phyloP scores from a whole-genome alignment of 2,888 invertebrate genomes.

The Drosophila kambysellisi region DNA sequence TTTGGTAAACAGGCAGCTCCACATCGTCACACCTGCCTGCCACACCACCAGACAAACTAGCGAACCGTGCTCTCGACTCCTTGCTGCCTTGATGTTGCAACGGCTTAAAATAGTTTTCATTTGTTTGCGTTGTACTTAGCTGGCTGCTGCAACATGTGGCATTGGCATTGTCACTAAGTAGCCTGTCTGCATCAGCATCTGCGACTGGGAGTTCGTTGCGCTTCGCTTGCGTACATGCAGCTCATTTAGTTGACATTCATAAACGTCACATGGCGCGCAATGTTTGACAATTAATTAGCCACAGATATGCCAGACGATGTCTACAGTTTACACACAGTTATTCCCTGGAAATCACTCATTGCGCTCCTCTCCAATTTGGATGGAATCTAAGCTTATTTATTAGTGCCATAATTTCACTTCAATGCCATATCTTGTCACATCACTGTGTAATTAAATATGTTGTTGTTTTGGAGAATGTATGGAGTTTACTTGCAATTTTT shows the following conservation, averaged over 20 bases:
- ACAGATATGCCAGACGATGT: conserved; percentile 52
- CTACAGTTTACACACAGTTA: conserved; percentile 10
- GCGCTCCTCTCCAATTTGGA: conserved; percentile 30
- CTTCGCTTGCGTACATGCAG: conserved; percentile 74
- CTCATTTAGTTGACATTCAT: conserved; percentile 81
- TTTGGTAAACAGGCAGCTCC: conserved; percentile 72
- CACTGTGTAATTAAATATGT: neutral
- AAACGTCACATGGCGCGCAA: conserved; percentile 80
- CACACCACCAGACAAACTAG: conserved; percentile 8
- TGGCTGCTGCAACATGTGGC: conserved; percentile 73
- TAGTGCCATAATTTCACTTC: conserved; percentile 34
- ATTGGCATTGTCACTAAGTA: conserved; percentile 79
- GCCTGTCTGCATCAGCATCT: conserved; percentile 71
- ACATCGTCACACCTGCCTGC: conserved; percentile 73
- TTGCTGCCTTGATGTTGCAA: conserved; percentile 36
- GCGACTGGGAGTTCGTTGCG: conserved; percentile 57
- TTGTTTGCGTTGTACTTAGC: conserved; percentile 67
- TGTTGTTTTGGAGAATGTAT: neutral
- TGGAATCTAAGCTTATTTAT: conserved; percentile 50
- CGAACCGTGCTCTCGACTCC: conserved; percentile 14
- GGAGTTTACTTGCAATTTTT: neutral
- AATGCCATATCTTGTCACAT: conserved; percentile 12
- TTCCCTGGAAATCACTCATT: conserved; percentile 49
- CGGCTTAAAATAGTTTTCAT: conserved; percentile 78
- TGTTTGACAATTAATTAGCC: conserved; percentile 81